A percentile compares a stretch with the other conserved stretches of the same genome.
These are phyloP conservation scores for Ceriagrion tenellum DNA, from an alignment of 2,888 invertebrate genomes.

Conservation along the genomic window DNA sequence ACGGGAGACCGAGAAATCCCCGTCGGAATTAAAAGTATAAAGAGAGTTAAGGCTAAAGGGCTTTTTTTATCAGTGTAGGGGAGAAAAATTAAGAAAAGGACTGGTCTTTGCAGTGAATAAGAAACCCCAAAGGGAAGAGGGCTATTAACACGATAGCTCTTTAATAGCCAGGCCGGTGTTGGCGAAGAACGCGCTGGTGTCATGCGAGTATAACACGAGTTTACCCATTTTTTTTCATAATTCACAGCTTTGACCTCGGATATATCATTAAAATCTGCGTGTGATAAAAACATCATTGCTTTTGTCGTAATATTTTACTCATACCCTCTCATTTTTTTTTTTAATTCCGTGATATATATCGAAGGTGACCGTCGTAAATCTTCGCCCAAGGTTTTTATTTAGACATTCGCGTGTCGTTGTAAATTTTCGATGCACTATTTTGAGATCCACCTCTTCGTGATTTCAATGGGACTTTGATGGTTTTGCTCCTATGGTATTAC, in stretches of 20 bases:
- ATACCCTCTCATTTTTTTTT: not conserved
- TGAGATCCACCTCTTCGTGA: not conserved
- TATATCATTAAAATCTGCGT: not conserved
- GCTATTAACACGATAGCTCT: slow-evolving; percentile 28
- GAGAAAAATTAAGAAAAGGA: not conserved
- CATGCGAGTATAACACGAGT: slow-evolving; percentile 19
- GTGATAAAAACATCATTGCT: not conserved
- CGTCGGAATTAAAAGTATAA: not conserved
- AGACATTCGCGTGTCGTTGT: not conserved
- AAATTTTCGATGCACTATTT: not conserved
- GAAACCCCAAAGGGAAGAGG: not conserved
- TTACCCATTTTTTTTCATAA: not conserved
- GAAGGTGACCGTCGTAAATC: not conserved
- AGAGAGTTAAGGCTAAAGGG: not conserved
- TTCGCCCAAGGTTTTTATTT: not conserved
- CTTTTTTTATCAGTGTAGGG: too few relatives aligned
- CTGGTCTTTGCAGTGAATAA: not conserved
- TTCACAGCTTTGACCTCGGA: not conserved
- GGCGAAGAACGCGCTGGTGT: not conserved
- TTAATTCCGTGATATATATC: not conserved
- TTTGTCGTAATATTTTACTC: not conserved
- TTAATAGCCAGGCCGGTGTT: not conserved
- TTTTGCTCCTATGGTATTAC: not conserved
- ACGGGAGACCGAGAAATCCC: not conserved
- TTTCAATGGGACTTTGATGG: not conserved